A percentile compares a stretch with the other conserved stretches of the same genome.
phyloP scores from a whole-genome alignment of 2,888 invertebrate genomes.

The Platerodrilus igneus region DNA sequence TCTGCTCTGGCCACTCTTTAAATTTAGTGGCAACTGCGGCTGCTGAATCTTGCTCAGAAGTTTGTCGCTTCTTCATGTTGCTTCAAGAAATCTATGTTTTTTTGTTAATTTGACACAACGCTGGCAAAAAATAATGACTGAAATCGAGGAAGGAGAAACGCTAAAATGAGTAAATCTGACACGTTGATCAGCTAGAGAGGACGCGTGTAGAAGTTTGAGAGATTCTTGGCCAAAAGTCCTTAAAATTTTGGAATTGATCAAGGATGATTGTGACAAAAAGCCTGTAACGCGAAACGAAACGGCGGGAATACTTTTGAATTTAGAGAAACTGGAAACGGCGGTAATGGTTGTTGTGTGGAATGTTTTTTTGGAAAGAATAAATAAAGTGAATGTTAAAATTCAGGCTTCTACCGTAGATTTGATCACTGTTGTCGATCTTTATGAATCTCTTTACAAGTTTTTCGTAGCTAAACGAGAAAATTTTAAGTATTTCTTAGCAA shows the following conservation, averaged over 20 bases:
- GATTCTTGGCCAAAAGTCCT: slow-evolving; percentile 25
- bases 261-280: slow-evolving; percentile 31
- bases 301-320: slow-evolving; percentile 14
- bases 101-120: slow-evolving; percentile 25
- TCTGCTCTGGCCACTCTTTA: slow-evolving; percentile 28
- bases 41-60: too few relatives aligned
- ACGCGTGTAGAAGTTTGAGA: slow-evolving; percentile 23
- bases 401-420: slow-evolving; percentile 28
- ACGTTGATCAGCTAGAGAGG: slow-evolving; percentile 36
- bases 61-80: too few relatives aligned
- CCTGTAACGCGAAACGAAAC: slow-evolving; percentile 30
- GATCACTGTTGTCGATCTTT: slow-evolving; percentile 25
- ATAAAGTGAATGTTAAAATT: slow-evolving; percentile 22
- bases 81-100: slow-evolving; percentile 20
- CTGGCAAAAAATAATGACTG: too few relatives aligned
- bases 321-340: slow-evolving; percentile 28
- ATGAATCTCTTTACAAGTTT: slow-evolving; percentile 26
- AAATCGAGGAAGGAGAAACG: slow-evolving; percentile 23
- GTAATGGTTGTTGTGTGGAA: slow-evolving; percentile 28
- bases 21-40: slow-evolving; percentile 24
- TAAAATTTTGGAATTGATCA: slow-evolving; percentile 26
- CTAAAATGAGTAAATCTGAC: slow-evolving; percentile 33
- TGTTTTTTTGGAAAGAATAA: slow-evolving; percentile 27
- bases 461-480: too few relatives aligned
- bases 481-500: slow-evolving; percentile 25